Evolutionary conservation across 2,888 invertebrate species (phyloP), one percentile per base, ranked within the genome.

Genomic region (Ommatoiulus sabulosus): DNA sequence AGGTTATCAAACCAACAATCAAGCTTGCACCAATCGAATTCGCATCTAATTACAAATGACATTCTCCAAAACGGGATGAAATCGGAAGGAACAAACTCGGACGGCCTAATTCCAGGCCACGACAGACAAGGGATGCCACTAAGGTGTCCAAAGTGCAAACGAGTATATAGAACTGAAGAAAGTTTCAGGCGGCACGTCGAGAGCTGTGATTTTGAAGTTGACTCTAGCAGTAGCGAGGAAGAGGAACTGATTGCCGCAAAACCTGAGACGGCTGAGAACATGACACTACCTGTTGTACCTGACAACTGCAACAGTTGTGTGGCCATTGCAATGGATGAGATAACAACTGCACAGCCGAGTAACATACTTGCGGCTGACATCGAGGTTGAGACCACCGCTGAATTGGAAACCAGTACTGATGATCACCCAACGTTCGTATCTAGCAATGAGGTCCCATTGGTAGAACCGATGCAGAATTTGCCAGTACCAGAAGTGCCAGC

Each of bases 131-230:
- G 87, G 15, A 95, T 95, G 91, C 96, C 96, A 8, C 97, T 97
- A 0, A 96, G 96, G 91, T 98, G 98, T 92, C 95, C 96, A 91
- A 95, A 96, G 90, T 98, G 98, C 92, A 96, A 96, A 91, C 96
- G 97, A 35, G 80, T 90, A 0, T 90, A 90, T 48, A 44, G 89
- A 43, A 93, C 93, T 0, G 91, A 91, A 88, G 92, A 92, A 89
- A 93, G 93, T 90, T 93, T 91, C 88, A 89, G 91, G 44, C 91
- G 91, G 20, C 93, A 93, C 90, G 90, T 91, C 24, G 91, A 91
- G 80, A 90, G 90, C 7, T 93, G 93, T 90, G 92, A 92, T 89
- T 93, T 93, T 91, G 92, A 92, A 87, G 91, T 93, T 35, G 91
- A 91, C 89, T 91, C 91, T 86, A 92, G 92, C 90, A 92, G 92